Base-by-base conservation (phyloP, 30 jellyfish, hydroid and myxozoan species). In the Chrysaora quinquecirrha region DNA sequence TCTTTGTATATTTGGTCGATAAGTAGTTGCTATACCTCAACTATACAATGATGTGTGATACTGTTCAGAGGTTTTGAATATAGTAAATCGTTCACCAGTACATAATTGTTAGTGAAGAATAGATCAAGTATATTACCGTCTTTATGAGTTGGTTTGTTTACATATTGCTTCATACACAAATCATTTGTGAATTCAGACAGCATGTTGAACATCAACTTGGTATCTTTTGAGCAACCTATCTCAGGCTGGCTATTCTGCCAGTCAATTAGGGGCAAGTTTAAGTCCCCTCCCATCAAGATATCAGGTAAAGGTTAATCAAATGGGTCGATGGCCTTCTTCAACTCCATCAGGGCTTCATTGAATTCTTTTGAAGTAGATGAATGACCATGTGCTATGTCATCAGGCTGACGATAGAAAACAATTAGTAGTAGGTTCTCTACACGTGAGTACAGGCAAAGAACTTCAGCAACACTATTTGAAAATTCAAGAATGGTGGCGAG, bases 101-200 rank as follows among this genome's bases (percentile, higher is more conserved):
- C 62, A 23, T 3, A 3, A 66, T 66, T 66, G 65, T 66, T 66
- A 4, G 69, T 27, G 69, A 66, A 66, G 9, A 27, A 3, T 11
- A 66, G 69, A 31, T 66, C 69, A 14, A 66, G 65, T 27, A 22
- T 31, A 31, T 66, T 66, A 16, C 79, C 79, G 11, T 66, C 65
- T 16, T 66, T 66, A 22, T 66, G 62, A 14, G 72, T 25, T 10
- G 72, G 58, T 43, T 43, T 43, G 6, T 6, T n/a, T 4, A 60
- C 12, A 20, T 6, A 6, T n/a, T 60, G 72, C 6, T 20, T 4
- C 9, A n/a, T 10, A 9, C 10, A 60, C 10, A 60, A 60, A 20
- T 60, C 72, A 60, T 10, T 60, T 4, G 22, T 4, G n/a, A 21
- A 60, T 20, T 60, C 58, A 6, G 9, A 9, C 9, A 43, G 58